Percentiles rank a stretch among this genome's conserved stretches.
Evolutionary conservation across 2,888 invertebrate genomes (phyloP).

Genomic region (Melieria crassipennis): DNA sequence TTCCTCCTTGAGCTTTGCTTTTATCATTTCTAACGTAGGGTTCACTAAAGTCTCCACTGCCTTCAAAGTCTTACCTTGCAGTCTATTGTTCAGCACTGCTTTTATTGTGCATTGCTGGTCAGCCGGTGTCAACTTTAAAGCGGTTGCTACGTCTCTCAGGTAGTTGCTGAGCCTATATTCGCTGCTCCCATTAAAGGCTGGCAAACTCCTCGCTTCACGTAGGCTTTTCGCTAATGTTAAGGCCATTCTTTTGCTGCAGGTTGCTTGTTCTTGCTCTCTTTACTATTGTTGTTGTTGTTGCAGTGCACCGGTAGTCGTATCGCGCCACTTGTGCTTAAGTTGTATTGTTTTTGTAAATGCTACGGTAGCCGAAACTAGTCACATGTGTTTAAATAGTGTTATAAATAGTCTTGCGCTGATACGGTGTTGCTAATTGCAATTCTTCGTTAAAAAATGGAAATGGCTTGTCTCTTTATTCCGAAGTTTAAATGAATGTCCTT

Average conservation of each 20-base stretch:
- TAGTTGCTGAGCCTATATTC: slow-evolving; percentile 23
- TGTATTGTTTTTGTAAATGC: background rate
- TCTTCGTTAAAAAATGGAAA: no score
- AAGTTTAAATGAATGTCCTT: no score
- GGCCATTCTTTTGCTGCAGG: slow-evolving; percentile 17
- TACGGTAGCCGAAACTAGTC: background rate
- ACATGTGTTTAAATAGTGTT: no score
- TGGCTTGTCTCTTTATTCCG: no score
- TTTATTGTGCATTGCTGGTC: slow-evolving; percentile 19
- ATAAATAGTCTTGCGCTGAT: no score
- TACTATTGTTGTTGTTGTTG: no score
- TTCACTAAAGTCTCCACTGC: slow-evolving; percentile 20
- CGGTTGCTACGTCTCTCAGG: slow-evolving; percentile 17
- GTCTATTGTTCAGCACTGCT: slow-evolving; percentile 5
- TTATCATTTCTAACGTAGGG: slow-evolving; percentile 31
- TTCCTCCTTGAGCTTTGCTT: slow-evolving; percentile 33
- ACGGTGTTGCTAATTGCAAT: no score
- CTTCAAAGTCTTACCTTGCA: slow-evolving; percentile 21
- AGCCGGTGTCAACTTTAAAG: slow-evolving; percentile 9
- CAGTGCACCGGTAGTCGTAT: no score
- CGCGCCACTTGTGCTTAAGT: background rate
- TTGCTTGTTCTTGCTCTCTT: background rate
- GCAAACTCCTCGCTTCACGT: slow-evolving; percentile 26
- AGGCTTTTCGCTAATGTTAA: slow-evolving; percentile 12
- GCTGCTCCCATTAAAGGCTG: no score